Percentiles rank a stretch among this genome's conserved stretches.
Conservation (phyloP, 2,113 vertebrate genomes). For the Corapipo altera region DNA sequence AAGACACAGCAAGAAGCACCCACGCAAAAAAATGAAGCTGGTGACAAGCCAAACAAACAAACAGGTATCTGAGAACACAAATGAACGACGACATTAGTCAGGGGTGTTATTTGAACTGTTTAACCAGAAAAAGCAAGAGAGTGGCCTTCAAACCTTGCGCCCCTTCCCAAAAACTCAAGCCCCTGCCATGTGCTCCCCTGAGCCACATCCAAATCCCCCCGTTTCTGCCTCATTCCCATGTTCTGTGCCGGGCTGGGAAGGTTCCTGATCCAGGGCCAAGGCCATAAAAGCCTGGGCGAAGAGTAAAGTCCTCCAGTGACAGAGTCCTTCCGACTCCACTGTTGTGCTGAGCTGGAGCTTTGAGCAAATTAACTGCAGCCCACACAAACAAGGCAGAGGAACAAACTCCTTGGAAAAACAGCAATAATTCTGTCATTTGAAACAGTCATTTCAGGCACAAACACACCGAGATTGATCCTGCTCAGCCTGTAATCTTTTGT, state of each 20-base stretch:
- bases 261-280: not conserved
- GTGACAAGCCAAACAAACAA: not conserved
- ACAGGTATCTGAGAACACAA: not conserved
- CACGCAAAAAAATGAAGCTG: not conserved
- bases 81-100: rapidly evolving
- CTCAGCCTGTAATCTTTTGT: not conserved
- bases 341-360: not conserved
- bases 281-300: not conserved
- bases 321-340: rapidly evolving
- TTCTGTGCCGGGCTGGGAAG: rapidly evolving
- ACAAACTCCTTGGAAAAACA: not conserved
- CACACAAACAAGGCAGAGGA: not conserved
- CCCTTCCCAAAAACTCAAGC: rapidly evolving
- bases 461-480: not conserved
- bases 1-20: not conserved
- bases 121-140: not conserved
- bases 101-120: not conserved
- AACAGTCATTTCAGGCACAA: not conserved
- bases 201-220: rapidly evolving
- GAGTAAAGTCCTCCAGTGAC: not conserved
- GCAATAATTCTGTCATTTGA: not conserved
- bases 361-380: not conserved
- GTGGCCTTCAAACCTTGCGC: rapidly evolving
- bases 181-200: not conserved
- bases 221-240: not conserved